Evolutionary conservation across 2,797 vertebrate genomes (phyloP), one percentile per base, ranked within the genome.

Genomic region (Diceros bicornis): DNA sequence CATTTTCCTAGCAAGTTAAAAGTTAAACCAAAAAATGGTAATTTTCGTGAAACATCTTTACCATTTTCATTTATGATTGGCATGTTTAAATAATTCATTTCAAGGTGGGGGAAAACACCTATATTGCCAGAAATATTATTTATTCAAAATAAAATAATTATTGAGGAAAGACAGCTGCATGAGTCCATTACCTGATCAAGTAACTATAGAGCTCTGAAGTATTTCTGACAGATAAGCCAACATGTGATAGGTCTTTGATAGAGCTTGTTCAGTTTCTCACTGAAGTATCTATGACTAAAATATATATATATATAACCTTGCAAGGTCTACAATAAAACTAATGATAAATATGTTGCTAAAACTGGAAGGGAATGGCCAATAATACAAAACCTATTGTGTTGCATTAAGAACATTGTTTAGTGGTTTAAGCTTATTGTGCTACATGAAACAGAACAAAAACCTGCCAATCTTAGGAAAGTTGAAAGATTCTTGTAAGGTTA

Each of bases 71-170:
- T 62, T n/a, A 61, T 64, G 32, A 32, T 23, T 50, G 20, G 4
- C 12, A 17, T 29, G 5, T 47, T 52, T 94, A 94, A 72, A 50
- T 59, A 68, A 50, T 66, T 90, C 32, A 77, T 91, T 96, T 75
- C 13, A 14, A 62, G 14, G 6, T 61, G 1, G n/a, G 12, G 6
- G 2, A 23, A 57, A 83, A 74, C n/a, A 92, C 4, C 29, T 11
- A 1, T 14, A 20, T 64, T 66, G 1, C 10, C n/a, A 83, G 2
- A 79, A 86, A 75, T 79, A 41, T 25, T 47, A 59, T 29, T 90
- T 71, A 81, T 68, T 91, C 10, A 72, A 87, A 90, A 27, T 59
- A 78, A 50, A 75, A 16, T 74, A 41, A 34, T 59, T 61, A 37
- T 17, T 52, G 2, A 71, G n/a, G 27, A 41, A 79, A 83, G 57